phyloP scores from a whole-genome alignment of 2,113 vertebrate genomes.

The Pterocles orientalis region DNA sequence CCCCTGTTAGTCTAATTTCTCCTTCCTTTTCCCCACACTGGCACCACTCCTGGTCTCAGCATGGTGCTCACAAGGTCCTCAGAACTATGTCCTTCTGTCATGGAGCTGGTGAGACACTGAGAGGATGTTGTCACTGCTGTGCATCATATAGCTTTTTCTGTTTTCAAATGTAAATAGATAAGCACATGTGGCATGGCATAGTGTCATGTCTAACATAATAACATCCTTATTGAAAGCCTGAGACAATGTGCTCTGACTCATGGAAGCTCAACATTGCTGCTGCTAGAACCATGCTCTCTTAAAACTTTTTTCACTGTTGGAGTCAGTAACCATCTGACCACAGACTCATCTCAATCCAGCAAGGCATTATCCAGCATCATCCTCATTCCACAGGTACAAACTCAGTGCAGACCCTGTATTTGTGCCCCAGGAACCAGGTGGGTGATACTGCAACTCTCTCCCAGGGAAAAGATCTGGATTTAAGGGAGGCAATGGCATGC shows the following conservation, averaged over 20 bases:
- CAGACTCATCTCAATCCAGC: not conserved
- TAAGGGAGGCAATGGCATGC: not conserved
- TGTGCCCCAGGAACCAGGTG: not conserved
- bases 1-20: not conserved
- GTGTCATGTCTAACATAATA: not conserved
- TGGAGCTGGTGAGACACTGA: not conserved
- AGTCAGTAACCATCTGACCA: not conserved
- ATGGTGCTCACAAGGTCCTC: not conserved
- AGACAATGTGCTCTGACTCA: not conserved
- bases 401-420: not conserved
- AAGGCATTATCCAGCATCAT: not conserved
- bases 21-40: not conserved
- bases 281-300: not conserved
- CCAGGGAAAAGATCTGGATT: not conserved
- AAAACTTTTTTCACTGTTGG: not conserved
- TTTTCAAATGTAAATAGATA: not conserved
- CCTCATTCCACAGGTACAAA: not conserved
- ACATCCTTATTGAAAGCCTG: not conserved
- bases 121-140: not conserved
- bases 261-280: not conserved
- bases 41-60: not conserved
- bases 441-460: not conserved
- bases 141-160: not conserved
- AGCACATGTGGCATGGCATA: not conserved
- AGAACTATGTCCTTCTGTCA: not conserved